Evolutionary conservation across 53 echinoderm and acorn worm genomes (phyloP).

Genomic region (Holothuria leucospilota): DNA sequence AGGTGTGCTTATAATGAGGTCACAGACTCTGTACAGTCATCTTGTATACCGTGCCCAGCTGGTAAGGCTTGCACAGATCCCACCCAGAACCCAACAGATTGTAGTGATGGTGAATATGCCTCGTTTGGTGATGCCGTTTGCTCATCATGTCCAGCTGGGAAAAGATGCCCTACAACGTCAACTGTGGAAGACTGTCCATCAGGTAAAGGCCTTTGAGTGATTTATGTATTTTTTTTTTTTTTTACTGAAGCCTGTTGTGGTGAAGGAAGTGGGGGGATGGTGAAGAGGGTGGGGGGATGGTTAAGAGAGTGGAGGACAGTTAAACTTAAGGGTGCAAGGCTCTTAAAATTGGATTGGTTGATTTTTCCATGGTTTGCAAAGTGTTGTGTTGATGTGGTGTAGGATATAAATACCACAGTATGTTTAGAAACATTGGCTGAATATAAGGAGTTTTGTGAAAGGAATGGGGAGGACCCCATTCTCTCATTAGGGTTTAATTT

Average conservation of each 20-base stretch:
- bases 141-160: constrained; percentile 75
- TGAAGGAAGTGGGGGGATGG: neutral
- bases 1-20: constrained; percentile 84
- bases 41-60: constrained; percentile 88
- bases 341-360: too few species aligned
- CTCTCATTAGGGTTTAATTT: too few species aligned
- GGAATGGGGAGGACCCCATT: too few species aligned
- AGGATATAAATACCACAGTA: too few species aligned
- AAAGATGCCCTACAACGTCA: constrained; percentile 76
- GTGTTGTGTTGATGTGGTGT: too few species aligned
- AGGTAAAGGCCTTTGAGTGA: constrained; percentile 41
- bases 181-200: constrained; percentile 79
- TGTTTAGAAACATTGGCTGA: too few species aligned
- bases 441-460: too few species aligned
- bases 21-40: constrained; percentile 72
- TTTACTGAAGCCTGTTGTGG: neutral
- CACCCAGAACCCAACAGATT: constrained; percentile 74
- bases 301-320: too few species aligned
- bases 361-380: too few species aligned
- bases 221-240: neutral
- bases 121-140: constrained; percentile 78
- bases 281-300: too few species aligned
- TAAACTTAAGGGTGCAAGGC: too few species aligned
- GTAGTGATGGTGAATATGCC: constrained; percentile 84
- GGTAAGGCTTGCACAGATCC: constrained; percentile 87